Evolutionary conservation across 2,797 vertebrate genomes (phyloP).

Genomic region (Rhadinocentrus ornatus): DNA sequence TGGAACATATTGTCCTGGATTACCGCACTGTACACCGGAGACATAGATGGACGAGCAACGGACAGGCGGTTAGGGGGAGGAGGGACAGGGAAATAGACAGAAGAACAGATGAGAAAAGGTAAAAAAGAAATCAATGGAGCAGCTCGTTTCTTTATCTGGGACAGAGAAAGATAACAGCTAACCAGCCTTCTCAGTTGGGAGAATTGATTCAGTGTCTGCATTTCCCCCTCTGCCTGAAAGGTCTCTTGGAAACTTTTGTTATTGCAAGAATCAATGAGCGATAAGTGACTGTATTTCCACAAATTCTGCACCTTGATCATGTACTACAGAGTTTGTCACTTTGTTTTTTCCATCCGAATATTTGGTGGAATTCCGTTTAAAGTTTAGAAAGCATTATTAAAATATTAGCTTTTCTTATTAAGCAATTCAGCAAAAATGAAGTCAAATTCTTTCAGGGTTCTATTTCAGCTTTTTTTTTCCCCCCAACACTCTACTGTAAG

Average conservation of each 20-base stretch:
- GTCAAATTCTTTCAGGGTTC: too few relatives aligned
- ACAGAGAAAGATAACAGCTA: constrained; percentile 33
- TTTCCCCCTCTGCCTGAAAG: constrained; percentile 18
- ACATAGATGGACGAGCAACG: constrained; percentile 64
- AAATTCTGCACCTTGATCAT: constrained; percentile 5
- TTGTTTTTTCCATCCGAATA: not conserved
- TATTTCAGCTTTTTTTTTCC: too few relatives aligned
- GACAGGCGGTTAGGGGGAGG: constrained; percentile 44
- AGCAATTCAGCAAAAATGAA: not conserved
- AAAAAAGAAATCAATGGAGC: constrained; percentile 71
- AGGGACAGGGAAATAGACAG: constrained; percentile 10
- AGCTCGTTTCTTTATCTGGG: constrained; percentile 64
- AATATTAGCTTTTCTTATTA: not conserved
- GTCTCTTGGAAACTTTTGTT: constrained; percentile 45
- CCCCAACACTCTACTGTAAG: not conserved
- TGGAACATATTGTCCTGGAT: constrained; percentile 93
- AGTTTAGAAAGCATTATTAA: not conserved
- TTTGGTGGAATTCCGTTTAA: not conserved
- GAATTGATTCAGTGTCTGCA: constrained; percentile 41
- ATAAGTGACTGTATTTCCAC: constrained; percentile 18
- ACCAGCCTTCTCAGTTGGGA: constrained; percentile 38
- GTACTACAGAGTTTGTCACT: not conserved
- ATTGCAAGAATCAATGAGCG: constrained; percentile 55
- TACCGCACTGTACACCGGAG: constrained; percentile 80
- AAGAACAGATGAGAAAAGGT: constrained; percentile 59